These are phyloP conservation scores for Campylomormyrus numenius DNA, from an alignment of 2,113 vertebrate genomes.

Conservation along the genomic window DNA sequence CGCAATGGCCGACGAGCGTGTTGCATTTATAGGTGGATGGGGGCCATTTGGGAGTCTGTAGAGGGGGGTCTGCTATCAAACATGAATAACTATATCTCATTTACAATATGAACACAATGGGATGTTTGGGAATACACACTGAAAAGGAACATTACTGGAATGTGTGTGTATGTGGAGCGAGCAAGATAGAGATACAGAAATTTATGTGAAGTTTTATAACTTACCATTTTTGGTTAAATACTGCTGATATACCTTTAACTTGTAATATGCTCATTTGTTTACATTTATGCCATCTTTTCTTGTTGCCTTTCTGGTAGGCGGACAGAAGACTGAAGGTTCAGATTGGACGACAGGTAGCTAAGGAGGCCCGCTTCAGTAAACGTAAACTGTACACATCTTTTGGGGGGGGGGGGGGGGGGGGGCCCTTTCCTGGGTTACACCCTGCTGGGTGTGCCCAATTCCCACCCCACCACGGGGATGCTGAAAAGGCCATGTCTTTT, in stretches of 20 bases:
- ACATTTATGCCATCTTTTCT: background rate
- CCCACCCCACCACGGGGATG: too few species aligned
- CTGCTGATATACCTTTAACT: background rate
- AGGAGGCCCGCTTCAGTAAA: too few species aligned
- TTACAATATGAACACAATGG: background rate
- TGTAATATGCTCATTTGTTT: background rate
- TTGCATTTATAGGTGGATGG: background rate
- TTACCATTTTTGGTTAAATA: background rate
- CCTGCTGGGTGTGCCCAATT: too few species aligned
- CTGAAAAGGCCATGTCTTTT: too few species aligned
- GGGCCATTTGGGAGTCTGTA: background rate
- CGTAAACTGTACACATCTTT: too few species aligned
- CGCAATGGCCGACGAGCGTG: background rate
- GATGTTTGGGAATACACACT: background rate
- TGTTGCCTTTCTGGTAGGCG: background rate
- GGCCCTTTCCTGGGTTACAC: too few species aligned
- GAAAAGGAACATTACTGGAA: background rate
- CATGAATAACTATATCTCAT: background rate
- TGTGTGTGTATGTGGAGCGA: background rate
- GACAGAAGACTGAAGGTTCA: background rate
- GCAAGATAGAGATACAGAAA: background rate
- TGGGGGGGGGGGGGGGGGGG: too few species aligned
- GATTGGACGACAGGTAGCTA: too few species aligned
- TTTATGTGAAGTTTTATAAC: background rate
- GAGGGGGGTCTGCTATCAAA: background rate